Evolutionary conservation across 1,140 invertebrate species (phyloP), one percentile per base, ranked within the genome.

Genomic region (Trachymyrmex cornetzi): DNA sequence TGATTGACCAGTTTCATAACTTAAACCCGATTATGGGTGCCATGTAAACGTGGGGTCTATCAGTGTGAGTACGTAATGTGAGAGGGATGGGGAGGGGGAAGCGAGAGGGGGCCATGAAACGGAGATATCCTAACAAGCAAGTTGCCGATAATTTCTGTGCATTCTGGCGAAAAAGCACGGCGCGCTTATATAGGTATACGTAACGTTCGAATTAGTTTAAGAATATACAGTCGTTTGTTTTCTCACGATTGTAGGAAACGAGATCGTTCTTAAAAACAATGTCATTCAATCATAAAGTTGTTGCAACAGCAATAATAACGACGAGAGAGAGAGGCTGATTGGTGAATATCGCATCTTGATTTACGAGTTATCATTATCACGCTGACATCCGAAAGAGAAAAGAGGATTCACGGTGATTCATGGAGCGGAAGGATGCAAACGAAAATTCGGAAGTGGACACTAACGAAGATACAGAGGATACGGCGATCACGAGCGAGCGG

Each of bases 391-490:
- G 44, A 22, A 38, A 57, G n/a, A 12, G 5, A 24, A n/a, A 79
- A 19, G 11, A 64, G 14, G 12, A n/a, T 24, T 24, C 22, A 12
- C 14, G 4, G 2, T 14, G 0, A 71, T 74, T 81, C 38, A 90
- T 86, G 89, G 80, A 87, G 22, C 12, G 38, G 16, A 30, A 86
- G 11, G 66, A 82, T 1, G 7, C 19, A 57, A 61, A 53, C 1
- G 74, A 48, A 79, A 77, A 63, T 6, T 64, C 61, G 44, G 61
- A 77, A 48, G 57, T n/a, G 6, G 66, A 38, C 6, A 27, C 0
- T 16, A 71, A 22, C n/a, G 30, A 64, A 24, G n/a, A 24, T 6
- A 59, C 61, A 1, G 24, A 64, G 66, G 66, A 69, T 11, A 69
- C 66, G 22, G 63, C 30, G 34, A 50, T 19, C 48, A n/a, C 30